These are phyloP conservation scores for Brevimyrus niger DNA, from an alignment of 2,113 vertebrate genomes.

Conservation along the genomic window DNA sequence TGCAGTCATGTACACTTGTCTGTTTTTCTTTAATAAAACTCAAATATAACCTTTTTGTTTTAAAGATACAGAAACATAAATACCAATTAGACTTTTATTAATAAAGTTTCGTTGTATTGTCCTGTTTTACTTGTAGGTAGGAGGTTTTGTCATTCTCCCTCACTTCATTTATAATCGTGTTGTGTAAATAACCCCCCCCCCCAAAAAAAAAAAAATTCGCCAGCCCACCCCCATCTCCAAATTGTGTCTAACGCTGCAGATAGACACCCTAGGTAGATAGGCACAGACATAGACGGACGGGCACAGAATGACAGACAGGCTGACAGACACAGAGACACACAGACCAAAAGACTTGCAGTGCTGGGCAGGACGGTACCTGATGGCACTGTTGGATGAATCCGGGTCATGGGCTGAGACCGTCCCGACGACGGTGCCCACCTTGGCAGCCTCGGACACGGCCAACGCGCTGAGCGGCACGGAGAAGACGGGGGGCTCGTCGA, in stretches of 20 bases:
- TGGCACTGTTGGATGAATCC: conserved; percentile 71
- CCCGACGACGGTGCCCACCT: conserved; percentile 71
- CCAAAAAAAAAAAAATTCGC: not conserved
- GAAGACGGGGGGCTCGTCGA: conserved; percentile 75
- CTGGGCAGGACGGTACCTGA: conserved; percentile 59
- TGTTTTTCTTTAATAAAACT: not conserved
- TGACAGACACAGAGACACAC: too few relatives aligned
- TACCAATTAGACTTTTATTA: not conserved
- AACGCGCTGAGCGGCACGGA: conserved; percentile 64
- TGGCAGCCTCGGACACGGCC: conserved; percentile 78
- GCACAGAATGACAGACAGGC: not conserved
- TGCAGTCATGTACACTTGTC: not conserved
- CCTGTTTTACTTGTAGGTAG: not conserved
- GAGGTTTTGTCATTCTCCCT: not conserved
- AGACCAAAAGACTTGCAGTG: not conserved
- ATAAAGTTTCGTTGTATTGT: not conserved
- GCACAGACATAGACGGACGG: not conserved
- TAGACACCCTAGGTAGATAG: not conserved
- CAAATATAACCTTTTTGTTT: not conserved
- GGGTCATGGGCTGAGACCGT: conserved; percentile 76
- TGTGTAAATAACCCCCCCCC: not conserved
- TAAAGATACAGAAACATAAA: not conserved
- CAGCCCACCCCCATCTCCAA: not conserved
- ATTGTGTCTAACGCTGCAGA: not conserved
- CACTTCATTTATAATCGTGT: not conserved